Percentiles rank a stretch among this genome's conserved stretches.
These are phyloP conservation scores for Aselliscus stoliczkanus DNA, from an alignment of 2,797 vertebrate genomes.

Conservation along the genomic window DNA sequence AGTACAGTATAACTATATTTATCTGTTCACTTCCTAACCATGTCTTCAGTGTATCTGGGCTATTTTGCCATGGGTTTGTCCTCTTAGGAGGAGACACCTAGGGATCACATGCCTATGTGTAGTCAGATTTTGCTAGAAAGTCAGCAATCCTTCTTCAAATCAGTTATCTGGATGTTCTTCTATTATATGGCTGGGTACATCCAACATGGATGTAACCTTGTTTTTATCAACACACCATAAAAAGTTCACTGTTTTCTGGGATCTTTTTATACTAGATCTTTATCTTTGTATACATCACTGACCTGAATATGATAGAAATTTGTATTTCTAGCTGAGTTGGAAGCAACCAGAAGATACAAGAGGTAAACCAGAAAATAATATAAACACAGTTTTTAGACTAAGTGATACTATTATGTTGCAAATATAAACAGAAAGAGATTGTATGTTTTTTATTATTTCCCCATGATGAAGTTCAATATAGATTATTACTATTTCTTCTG, in stretches of 20 bases:
- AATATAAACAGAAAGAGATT: background rate
- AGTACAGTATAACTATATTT: background rate
- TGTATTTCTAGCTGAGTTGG: background rate
- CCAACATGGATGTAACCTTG: background rate
- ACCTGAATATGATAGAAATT: background rate
- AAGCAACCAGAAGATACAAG: background rate
- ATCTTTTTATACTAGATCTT: background rate
- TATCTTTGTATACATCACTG: background rate
- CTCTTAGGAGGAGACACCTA: background rate
- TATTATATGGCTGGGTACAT: background rate
- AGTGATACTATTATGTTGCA: background rate
- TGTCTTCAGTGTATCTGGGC: background rate
- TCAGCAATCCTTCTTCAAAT: background rate
- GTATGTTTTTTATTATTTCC: background rate
- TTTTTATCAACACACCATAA: background rate
- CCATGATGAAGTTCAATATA: background rate
- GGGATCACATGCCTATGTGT: background rate
- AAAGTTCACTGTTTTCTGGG: background rate
- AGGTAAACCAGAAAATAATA: background rate
- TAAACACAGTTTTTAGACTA: background rate
- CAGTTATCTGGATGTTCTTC: background rate
- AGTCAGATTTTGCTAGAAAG: background rate
- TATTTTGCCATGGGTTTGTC: background rate
- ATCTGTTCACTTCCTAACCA: background rate
- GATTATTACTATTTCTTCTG: conserved; percentile 26